Base-by-base conservation (phyloP, 1,140 invertebrate genomes). In the Asbolus verrucosus region DNA sequence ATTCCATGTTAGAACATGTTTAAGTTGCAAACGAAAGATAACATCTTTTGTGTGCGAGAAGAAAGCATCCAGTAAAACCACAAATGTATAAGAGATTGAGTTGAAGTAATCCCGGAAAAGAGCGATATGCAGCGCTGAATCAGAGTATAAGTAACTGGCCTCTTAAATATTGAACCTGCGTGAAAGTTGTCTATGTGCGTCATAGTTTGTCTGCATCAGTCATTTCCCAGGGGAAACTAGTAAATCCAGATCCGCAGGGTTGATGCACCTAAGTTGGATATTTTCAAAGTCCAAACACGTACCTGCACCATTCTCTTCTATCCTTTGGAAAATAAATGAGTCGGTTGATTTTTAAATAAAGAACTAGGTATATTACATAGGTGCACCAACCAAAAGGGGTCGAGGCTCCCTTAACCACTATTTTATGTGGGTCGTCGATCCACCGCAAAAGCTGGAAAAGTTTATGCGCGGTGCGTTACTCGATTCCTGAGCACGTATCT, bases 401-500 rank as follows among this genome's bases (percentile, higher is more conserved):
- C 46, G n/a, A 46, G 19, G 24, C 27, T 54, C 46, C 21, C 46
- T 54, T 54, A 54, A 54, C 46, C 46, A 21, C 19, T 54, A 54
- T 19, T 54, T 54, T 54, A 54, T 54, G 46, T 54, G 46, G 46
- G 46, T 54, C 46, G 46, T 54, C 46, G 46, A 54, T 54, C 21
- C 46, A 54, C 46, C 46, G 46, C 46, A 54, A 54, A 62, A 62
- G 36, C 60, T 38, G n/a, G 61, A 63, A 63, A 63, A 63, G 14
- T 63, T 63, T 63, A 63, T 63, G 36, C 59, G 36, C 59, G 36
- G 30, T 62, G 61, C 61, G 31, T 63, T 63, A 21, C 61, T 63
- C 61, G 61, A 41, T 63, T 63, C 61, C 61, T 63, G 41, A 65
- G 38, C 62, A 65, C 62, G 62, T 65, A 65, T 65, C 62, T 65